Evolutionary conservation across 2,797 vertebrate genomes (phyloP), one percentile per base, ranked within the genome.

Genomic region (Apogon talboti): DNA sequence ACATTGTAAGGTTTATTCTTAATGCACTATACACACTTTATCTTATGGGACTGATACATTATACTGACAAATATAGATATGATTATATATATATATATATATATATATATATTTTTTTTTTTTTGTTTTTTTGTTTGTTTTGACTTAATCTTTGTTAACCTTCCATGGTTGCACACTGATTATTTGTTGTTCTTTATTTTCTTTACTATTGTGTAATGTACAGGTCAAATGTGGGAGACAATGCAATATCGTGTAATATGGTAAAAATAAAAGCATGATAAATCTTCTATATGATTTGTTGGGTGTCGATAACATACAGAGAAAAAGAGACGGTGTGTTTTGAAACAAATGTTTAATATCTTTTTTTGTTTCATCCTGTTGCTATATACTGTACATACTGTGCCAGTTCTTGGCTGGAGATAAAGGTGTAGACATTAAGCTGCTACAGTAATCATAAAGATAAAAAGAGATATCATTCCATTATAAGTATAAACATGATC

Each of bases 401-500:
- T 64, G 62, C 81, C 81, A 74, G 62, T 61, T 61, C 13, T 63
- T 64, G 72, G 51, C 81, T 80, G 61, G 76, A 82, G 54, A 81
- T 72, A 61, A 82, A 76, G 33, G 56, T 66, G 48, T 57, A 64
- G 62, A 85, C 78, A 80, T 72, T 55, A 83, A 81, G 67, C 69
- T 59, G 62, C 81, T 87, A 82, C 73, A 35, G 62, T 60, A 76
- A 79, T 82, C 77, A 51, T 42, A 40, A 42, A 71, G 65, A 81
- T 79, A 84, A 65, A 83, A 86, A 59, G 82, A 92, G 78, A 87
- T 79, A 88, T 92, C 83, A 88, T 76, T 81, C 72, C 76, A 81
- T 84, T 87, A 81, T 84, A 91, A 89, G 91, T 91, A 89, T 85
- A 87, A 89, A 88, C 91, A 93, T 94, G 89, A 94, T 89, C 85